Evolutionary conservation across 1,140 invertebrate genomes (phyloP).

Genomic region (Odontomachus brunneus): DNA sequence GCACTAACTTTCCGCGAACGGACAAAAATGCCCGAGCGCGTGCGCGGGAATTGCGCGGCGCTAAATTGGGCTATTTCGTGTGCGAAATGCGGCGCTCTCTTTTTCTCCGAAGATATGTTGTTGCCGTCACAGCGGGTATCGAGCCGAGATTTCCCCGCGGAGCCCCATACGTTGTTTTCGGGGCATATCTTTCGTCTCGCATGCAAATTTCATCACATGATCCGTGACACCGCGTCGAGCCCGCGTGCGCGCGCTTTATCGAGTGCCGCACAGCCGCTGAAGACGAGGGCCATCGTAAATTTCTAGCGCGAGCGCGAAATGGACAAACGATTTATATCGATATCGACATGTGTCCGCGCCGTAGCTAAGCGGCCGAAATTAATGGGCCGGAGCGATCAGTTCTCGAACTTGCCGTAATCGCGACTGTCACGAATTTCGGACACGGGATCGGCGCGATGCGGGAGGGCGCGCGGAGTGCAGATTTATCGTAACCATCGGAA

Average conservation of each 20-base stretch:
- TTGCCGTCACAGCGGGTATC: conserved; percentile 42
- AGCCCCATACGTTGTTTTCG: conserved; percentile 41
- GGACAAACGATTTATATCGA: conserved; percentile 46
- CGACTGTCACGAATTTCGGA: conserved; percentile 19
- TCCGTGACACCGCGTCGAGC: neutral
- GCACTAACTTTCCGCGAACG: no score
- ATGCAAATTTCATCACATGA: conserved; percentile 51
- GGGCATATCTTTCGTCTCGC: conserved; percentile 18
- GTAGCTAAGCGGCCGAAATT: conserved; percentile 36
- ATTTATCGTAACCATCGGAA: conserved; percentile 6
- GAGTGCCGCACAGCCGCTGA: neutral
- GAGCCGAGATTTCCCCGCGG: conserved; percentile 50
- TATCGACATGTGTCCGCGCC: conserved; percentile 35
- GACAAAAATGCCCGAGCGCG: conserved; percentile 2
- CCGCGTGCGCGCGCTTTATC: conserved; percentile 20
- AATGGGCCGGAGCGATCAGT: conserved; percentile 20
- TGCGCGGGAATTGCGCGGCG: neutral
- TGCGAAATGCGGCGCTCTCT: no score
- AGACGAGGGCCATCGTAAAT: conserved; percentile 31
- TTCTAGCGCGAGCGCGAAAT: conserved; percentile 16
- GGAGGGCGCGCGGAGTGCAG: neutral
- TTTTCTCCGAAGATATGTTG: conserved; percentile 35
- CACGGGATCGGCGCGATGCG: neutral
- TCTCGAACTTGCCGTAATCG: conserved; percentile 35
- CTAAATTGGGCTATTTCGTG: neutral